Conservation (phyloP, 2,113 vertebrate genomes). For the Typhlomys cinereus region DNA sequence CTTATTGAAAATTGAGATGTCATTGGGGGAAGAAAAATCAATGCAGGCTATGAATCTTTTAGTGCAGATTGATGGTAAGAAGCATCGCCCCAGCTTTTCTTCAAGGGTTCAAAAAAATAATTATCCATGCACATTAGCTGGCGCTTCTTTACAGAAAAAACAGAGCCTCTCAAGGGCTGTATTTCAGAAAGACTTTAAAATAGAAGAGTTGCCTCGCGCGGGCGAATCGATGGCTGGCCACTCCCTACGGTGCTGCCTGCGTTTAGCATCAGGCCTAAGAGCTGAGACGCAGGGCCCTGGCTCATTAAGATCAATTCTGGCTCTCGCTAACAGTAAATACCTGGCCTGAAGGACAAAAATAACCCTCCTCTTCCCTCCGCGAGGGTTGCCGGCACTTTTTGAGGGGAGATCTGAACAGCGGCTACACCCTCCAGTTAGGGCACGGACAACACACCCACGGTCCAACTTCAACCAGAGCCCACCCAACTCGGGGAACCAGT, state of each 20-base stretch:
- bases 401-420: no score
- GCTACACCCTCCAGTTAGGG: no score
- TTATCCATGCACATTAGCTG: constrained; percentile 58
- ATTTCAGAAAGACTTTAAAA: constrained; percentile 59
- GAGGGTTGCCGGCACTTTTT: not conserved
- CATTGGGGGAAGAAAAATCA: constrained; percentile 74
- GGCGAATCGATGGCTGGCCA: not conserved
- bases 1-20: constrained; percentile 71
- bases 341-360: not conserved
- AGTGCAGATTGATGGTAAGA: constrained; percentile 53
- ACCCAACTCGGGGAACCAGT: not conserved
- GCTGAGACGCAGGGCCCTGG: not conserved
- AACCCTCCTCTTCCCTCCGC: not conserved
- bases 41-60: constrained; percentile 76
- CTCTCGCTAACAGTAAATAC: not conserved
- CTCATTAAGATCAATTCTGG: constrained; percentile 22
- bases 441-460: no score
- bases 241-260: not conserved
- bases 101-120: constrained; percentile 65
- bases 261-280: not conserved
- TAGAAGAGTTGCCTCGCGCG: not conserved
- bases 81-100: constrained; percentile 21
- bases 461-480: no score
- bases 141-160: constrained; percentile 41
- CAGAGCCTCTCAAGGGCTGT: not conserved